phyloP scores from a whole-genome alignment of 2,797 vertebrate genomes.

The Otolemur crassicaudatus region DNA sequence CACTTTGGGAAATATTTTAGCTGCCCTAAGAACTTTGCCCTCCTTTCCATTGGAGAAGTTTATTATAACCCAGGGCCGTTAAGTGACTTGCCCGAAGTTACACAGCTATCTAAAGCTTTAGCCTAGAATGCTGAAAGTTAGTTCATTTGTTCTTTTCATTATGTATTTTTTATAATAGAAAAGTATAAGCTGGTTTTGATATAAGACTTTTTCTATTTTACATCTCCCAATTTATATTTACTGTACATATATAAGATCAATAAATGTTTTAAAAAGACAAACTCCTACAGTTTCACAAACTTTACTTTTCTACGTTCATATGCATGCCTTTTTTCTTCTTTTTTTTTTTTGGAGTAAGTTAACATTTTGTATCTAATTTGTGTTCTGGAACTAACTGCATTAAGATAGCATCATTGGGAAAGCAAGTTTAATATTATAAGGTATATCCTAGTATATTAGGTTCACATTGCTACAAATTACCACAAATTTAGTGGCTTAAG shows the following conservation, averaged over 20 bases:
- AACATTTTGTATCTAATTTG: not conserved
- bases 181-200: not conserved
- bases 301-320: not conserved
- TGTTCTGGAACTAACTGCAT: conserved; percentile 2
- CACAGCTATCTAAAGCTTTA: not conserved
- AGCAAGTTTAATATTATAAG: conserved; percentile 24
- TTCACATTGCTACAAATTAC: not conserved
- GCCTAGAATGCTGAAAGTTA: not conserved
- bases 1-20: not conserved
- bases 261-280: conserved; percentile 4
- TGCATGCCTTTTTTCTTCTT: not conserved
- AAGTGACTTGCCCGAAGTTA: not conserved
- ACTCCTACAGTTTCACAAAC: not conserved
- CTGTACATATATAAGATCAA: not conserved
- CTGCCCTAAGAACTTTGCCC: not conserved
- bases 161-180: not conserved
- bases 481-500: not conserved
- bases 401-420: conserved; percentile 22
- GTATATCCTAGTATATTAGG: conserved; percentile 1
- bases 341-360: not conserved
- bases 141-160: conserved; percentile 23
- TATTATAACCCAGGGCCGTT: not conserved
- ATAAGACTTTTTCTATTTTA: not conserved
- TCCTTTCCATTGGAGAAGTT: conserved; percentile 18
- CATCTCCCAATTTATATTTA: conserved; percentile 21